Percentiles rank a stretch among this genome's conserved stretches.
Conservation (phyloP, 2,888 invertebrate genomes). For the Steinernema carpocapsae region DNA sequence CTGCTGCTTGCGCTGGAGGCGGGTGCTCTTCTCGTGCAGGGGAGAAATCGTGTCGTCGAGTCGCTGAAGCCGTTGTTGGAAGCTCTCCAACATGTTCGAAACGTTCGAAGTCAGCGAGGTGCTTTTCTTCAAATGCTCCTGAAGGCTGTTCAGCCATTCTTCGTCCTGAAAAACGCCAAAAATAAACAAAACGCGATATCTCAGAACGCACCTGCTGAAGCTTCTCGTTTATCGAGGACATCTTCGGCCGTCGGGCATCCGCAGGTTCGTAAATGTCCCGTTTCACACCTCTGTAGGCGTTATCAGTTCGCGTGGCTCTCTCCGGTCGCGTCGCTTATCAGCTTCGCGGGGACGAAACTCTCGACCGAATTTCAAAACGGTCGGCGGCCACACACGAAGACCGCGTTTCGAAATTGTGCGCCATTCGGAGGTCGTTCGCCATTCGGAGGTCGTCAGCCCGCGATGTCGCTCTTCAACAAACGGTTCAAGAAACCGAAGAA, state of each 20-base stretch:
- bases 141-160: conserved; percentile 63
- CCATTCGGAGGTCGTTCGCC: neutral
- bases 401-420: neutral
- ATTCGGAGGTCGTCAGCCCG: neutral
- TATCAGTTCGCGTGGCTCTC: conserved; percentile 5
- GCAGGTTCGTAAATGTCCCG: neutral
- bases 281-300: neutral
- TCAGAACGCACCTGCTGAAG: neutral
- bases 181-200: neutral
- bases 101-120: conserved; percentile 46
- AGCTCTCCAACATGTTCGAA: conserved; percentile 48
- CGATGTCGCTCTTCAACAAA: neutral
- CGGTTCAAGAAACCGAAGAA: conserved; percentile 9
- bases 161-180: conserved; percentile 56
- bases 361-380: neutral
- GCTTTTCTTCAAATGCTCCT: conserved; percentile 55
- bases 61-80: conserved; percentile 53
- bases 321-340: neutral
- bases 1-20: conserved; percentile 65
- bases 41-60: conserved; percentile 63
- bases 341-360: neutral
- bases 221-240: conserved; percentile 19
- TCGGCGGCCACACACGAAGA: conserved; percentile 15
- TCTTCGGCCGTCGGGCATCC: neutral
- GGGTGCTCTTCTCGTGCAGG: conserved; percentile 63